These are phyloP conservation scores for Camponotus floridanus DNA, from an alignment of 1,140 invertebrate genomes.

Conservation along the genomic window DNA sequence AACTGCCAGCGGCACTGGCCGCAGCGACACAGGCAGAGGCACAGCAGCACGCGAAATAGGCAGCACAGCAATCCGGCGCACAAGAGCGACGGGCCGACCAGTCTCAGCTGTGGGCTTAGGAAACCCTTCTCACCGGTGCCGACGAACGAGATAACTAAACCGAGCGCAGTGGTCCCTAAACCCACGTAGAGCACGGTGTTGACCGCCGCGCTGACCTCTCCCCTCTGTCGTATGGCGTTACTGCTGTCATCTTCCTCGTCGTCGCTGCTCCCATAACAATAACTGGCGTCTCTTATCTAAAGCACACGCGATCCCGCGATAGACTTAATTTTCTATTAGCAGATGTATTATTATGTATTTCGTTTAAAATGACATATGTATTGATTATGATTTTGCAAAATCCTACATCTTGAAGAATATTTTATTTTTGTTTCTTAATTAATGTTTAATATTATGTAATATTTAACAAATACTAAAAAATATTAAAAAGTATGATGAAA, in stretches of 20 bases:
- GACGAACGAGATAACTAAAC: slow-evolving; percentile 94
- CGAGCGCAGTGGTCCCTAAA: slow-evolving; percentile 93
- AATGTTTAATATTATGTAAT: no score
- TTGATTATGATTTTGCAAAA: no score
- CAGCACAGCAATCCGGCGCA: slow-evolving; percentile 88
- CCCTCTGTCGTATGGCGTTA: slow-evolving; percentile 80
- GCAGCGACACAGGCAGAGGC: slow-evolving; percentile 88
- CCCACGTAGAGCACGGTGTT: slow-evolving; percentile 94
- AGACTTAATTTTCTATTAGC: no score
- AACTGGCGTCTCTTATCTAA: slow-evolving; percentile 92
- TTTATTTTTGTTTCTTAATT: no score
- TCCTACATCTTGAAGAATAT: no score
- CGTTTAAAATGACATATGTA: no score
- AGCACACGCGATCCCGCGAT: slow-evolving; percentile 55
- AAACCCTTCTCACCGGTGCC: slow-evolving; percentile 96
- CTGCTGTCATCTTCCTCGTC: slow-evolving; percentile 85
- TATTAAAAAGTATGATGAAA: no score
- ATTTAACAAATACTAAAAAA: no score
- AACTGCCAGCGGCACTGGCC: slow-evolving; percentile 80
- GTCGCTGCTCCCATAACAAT: slow-evolving; percentile 89
- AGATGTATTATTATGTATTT: no score
- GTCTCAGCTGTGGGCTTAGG: slow-evolving; percentile 93
- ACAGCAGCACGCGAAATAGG: slow-evolving; percentile 87
- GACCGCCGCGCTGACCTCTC: slow-evolving; percentile 89
- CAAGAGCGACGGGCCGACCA: slow-evolving; percentile 93